Base-by-base conservation (phyloP, 2,113 vertebrate species). In the Mungos mungo region DNA sequence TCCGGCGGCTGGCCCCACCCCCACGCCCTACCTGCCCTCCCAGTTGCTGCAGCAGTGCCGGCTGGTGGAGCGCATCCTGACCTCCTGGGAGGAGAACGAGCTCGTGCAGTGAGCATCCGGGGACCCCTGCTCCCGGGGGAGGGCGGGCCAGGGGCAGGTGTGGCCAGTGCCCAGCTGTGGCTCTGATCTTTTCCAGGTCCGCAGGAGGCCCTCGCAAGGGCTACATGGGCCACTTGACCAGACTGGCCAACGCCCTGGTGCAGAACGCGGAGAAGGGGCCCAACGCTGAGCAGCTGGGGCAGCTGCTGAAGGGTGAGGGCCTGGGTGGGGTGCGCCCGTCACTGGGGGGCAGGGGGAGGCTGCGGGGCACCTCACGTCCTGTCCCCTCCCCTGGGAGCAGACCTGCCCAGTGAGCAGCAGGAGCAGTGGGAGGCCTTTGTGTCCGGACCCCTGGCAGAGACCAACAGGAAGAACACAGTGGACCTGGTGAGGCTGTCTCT, bases 221-320 rank as follows among this genome's bases (percentile, higher is more conserved):
- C 57, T 99, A 99, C 94, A 99, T 99, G 98, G 98, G 98, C 35
- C 98, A 99, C 90, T 96, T 99, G 89, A 99, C 98, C 0, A 97
- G 98, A 29, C 97, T 99, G 76, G 98, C 98, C 96, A 99, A 98
- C 0, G 88, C 98, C 12, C 71, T 99, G 91, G 98, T 97, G 41
- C 98, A 98, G 92, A 98, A 96, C 31, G 19, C 76, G 0, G 98
- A 99, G 84, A 98, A 98, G 93, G 98, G 98, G 15, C 98, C 98
- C 68, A 98, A 99, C 0, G 96, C 96, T 0, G 90, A 93, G 54
- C 98, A 98, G 35, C 95, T 99, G 93, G 96, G 92, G 25, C 98
- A 98, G 90, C 97, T 99, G 45, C 93, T 99, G 60, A 98, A 98
- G 97, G 98, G 98, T 99, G 93, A 98, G 69, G 7, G 1, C 5